Base-by-base conservation (phyloP, 1,140 invertebrate genomes). In the Caerostris extrusa region DNA sequence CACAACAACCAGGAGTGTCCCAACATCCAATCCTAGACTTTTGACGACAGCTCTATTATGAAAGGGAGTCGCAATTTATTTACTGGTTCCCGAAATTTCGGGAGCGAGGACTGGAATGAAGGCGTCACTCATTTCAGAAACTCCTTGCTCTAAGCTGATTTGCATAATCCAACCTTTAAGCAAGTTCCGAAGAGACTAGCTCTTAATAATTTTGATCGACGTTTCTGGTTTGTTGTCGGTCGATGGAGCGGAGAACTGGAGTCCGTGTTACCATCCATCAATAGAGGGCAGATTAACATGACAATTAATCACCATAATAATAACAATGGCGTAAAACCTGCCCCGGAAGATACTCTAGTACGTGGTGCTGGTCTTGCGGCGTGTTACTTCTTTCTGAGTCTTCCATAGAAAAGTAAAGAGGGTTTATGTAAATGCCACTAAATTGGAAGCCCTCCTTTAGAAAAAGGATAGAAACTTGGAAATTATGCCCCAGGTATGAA, bases 171-270 rank as follows among this genome's bases (percentile, higher is more conserved):
- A 55, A 8, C 86, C 86, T 88, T 88, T 88, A 64, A 88, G 67
- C 58, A 61, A 64, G 61, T 88, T 88, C 61, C 86, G 34, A 58
- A 53, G 60, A 17, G 58, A n/a, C n/a, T 57, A 85, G 57, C 56
- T 85, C 86, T 88, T 67, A 88, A 88, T 88, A 88, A 88, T 88
- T 88, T 88, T 88, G 86, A 88, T 88, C 58, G 61, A 88, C 86
- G 60, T 34, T 58, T 50, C 58, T 56, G 82, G 57, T 57, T 88
- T 88, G 86, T 67, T 67, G 55, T 64, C 50, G 14, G 86, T 14
- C 60, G 86, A 88, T 88, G 86, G 61, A 67, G 86, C 86, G 57
- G 4, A 88, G 50, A 53, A 10, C 56, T 19, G 56, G 55, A 56
- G 55, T 55, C 82, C 10, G 34, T n/a, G 50, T 88, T 12, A n/a